Evolutionary conservation across 1,140 invertebrate genomes (phyloP).

Genomic region (Eciton burchellii): DNA sequence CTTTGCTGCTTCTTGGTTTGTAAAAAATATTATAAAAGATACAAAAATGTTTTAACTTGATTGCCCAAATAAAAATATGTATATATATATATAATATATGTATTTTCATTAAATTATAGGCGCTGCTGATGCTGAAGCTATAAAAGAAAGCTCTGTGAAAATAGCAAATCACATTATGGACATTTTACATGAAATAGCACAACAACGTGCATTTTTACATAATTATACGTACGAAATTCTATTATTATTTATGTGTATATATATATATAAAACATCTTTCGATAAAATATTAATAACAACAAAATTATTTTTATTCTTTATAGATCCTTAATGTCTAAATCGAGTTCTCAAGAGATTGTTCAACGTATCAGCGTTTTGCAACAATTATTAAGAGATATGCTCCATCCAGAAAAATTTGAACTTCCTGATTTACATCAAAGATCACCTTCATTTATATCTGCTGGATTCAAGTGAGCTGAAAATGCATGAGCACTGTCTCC

Average conservation of each 20-base stretch:
- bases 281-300: constrained; percentile 31
- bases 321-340: constrained; percentile 78
- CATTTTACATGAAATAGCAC: constrained; percentile 76
- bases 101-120: constrained; percentile 68
- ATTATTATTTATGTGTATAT: not conserved
- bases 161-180: constrained; percentile 77
- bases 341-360: constrained; percentile 78
- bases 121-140: constrained; percentile 69
- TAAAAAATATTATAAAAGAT: not conserved
- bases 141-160: constrained; percentile 73
- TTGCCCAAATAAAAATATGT: not conserved
- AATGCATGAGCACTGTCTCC: no score
- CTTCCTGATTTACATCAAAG: constrained; percentile 85
- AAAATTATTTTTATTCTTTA: constrained; percentile 53
- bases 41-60: constrained; percentile 18
- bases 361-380: constrained; percentile 85
- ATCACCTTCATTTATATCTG: constrained; percentile 84
- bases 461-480: constrained; percentile 82
- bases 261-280: not conserved
- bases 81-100: not conserved
- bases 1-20: constrained; percentile 79
- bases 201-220: constrained; percentile 76
- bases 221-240: constrained; percentile 78
- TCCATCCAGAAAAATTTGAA: constrained; percentile 84
- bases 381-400: constrained; percentile 85